Evolutionary conservation across 2,797 vertebrate genomes (phyloP).

Genomic region (Poeciliopsis paucimaculata): DNA sequence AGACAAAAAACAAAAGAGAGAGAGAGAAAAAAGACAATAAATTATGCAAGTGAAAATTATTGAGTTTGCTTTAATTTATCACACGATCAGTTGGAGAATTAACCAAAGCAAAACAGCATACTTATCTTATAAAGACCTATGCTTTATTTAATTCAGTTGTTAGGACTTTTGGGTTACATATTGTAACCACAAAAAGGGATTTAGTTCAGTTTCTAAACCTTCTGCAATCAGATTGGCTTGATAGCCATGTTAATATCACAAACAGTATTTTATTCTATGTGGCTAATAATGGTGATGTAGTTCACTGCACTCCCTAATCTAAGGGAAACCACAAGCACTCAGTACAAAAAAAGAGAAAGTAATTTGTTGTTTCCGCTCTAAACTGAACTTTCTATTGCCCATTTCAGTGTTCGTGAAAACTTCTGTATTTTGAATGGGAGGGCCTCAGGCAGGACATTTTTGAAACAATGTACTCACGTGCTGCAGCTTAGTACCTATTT

Average conservation of each 20-base stretch:
- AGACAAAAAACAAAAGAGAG: no score
- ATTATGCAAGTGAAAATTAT: no score
- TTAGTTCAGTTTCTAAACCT: background rate
- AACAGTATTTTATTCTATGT: background rate
- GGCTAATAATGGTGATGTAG: background rate
- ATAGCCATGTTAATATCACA: background rate
- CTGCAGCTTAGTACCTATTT: no score
- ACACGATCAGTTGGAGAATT: background rate
- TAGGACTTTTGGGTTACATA: background rate
- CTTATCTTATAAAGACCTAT: background rate
- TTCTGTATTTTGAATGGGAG: no score
- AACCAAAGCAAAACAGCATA: background rate
- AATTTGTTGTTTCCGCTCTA: background rate
- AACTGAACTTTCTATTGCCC: background rate
- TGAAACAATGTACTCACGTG: no score
- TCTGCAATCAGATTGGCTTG: slow-evolving; percentile 4
- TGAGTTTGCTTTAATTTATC: no score
- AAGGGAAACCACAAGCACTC: background rate
- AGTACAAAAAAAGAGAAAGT: background rate
- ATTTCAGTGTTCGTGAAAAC: background rate
- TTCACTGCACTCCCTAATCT: background rate
- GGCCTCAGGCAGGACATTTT: no score
- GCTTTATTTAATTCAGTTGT: background rate
- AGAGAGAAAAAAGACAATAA: no score
- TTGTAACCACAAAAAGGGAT: background rate